Percentiles rank a stretch among this genome's conserved stretches.
Evolutionary conservation across 2,888 invertebrate genomes (phyloP).

Genomic region (Stegana nigrithorax): DNA sequence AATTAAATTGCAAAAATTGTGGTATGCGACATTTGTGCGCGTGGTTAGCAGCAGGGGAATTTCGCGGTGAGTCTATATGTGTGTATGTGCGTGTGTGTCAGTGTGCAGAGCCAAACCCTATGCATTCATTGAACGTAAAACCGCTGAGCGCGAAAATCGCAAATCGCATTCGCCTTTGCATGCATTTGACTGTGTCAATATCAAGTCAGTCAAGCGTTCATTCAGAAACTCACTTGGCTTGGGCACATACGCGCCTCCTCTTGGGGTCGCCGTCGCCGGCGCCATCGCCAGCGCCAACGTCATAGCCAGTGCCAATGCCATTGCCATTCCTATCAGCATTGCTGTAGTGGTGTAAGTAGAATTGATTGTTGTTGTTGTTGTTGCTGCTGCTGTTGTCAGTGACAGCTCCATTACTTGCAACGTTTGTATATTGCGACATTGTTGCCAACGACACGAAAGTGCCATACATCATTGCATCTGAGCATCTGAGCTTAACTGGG

Average conservation of each 20-base stretch:
- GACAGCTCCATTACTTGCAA: background rate
- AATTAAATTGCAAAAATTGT: background rate
- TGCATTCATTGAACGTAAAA: background rate
- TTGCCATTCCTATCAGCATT: too few relatives aligned
- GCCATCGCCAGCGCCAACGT: too few relatives aligned
- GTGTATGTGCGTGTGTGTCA: background rate
- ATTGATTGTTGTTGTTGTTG: too few relatives aligned
- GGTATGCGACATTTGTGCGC: background rate
- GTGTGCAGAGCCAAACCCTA: too few relatives aligned
- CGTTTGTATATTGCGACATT: background rate
- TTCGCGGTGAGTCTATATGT: background rate
- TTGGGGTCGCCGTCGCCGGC: too few relatives aligned
- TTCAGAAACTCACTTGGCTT: background rate
- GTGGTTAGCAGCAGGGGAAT: background rate
- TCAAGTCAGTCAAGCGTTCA: background rate
- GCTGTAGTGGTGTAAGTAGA: too few relatives aligned
- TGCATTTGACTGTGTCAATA: constrained; percentile 16
- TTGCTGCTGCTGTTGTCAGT: too few relatives aligned
- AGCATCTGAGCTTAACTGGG: too few relatives aligned
- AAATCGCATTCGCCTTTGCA: constrained; percentile 1
- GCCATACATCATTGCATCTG: background rate
- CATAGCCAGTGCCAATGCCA: too few relatives aligned
- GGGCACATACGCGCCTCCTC: too few relatives aligned
- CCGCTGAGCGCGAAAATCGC: constrained; percentile 11
- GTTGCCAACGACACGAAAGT: background rate